Conservation (phyloP, 2,113 vertebrate species). For the Phycodurus eques region DNA sequence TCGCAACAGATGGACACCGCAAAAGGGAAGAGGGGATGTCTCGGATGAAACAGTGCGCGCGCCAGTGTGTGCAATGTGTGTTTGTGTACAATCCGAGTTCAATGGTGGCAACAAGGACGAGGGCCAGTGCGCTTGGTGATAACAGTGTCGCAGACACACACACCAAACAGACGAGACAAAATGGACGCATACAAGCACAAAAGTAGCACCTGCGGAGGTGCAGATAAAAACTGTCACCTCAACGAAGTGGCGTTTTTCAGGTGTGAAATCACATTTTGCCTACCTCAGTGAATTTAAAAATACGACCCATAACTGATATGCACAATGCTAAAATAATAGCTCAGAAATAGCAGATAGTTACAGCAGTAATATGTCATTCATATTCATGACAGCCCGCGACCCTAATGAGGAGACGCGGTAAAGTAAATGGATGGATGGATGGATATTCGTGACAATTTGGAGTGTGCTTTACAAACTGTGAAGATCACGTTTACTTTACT, state of each 20-base stretch:
- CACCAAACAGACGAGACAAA: constrained; percentile 8
- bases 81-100: constrained; percentile 8
- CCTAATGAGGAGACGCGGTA: too few species aligned
- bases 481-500: background rate
- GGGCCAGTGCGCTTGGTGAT: constrained; percentile 9
- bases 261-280: constrained; percentile 18
- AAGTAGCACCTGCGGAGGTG: constrained; percentile 57
- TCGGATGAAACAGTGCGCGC: constrained; percentile 8
- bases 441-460: background rate
- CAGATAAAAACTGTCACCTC: constrained; percentile 55
- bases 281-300: constrained; percentile 23
- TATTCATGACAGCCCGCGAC: background rate
- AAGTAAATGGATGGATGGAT: background rate
- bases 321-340: background rate
- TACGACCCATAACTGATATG: constrained; percentile 4
- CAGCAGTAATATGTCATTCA: background rate
- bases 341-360: background rate
- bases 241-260: constrained; percentile 19
- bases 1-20: constrained; percentile 43
- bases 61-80: background rate
- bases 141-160: background rate
- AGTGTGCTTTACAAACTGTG: background rate
- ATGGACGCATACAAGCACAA: constrained; percentile 15
- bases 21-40: constrained; percentile 9
- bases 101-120: constrained; percentile 20